Evolutionary conservation across 2,113 vertebrate genomes (phyloP).

Genomic region (Emydocephalus ijimae): DNA sequence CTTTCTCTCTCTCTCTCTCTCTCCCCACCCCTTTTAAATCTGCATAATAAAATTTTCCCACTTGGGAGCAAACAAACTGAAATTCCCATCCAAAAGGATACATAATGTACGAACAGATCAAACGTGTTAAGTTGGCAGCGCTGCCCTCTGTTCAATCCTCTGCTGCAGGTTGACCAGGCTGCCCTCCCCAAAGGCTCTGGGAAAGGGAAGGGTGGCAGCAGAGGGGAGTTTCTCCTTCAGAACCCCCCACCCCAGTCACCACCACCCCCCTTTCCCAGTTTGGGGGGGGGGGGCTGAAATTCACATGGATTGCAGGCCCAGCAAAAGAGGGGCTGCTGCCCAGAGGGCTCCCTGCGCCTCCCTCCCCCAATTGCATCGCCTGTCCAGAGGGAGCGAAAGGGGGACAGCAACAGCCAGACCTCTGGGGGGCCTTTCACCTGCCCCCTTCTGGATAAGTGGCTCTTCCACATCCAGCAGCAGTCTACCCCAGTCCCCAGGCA

Average conservation of each 20-base stretch:
- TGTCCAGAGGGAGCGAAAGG: background rate
- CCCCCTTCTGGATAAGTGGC: background rate
- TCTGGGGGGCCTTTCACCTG: background rate
- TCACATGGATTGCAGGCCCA: background rate
- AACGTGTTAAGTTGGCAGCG: constrained; percentile 37
- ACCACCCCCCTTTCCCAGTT: background rate
- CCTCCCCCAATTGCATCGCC: background rate
- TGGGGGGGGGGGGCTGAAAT: background rate
- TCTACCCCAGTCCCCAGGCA: background rate
- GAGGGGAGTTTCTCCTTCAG: too few species aligned
- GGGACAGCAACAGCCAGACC: background rate
- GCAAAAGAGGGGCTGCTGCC: background rate
- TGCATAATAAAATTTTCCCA: constrained; percentile 47
- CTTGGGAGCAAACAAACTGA: constrained; percentile 47
- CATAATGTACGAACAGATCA: constrained; percentile 58
- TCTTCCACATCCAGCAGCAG: background rate
- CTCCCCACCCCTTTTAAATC: background rate
- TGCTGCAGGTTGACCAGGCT: constrained; percentile 46
- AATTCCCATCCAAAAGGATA: constrained; percentile 41
- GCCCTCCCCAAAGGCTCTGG: constrained; percentile 38
- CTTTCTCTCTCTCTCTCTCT: background rate
- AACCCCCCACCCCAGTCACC: too few species aligned
- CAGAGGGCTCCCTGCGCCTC: background rate
- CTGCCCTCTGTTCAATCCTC: constrained; percentile 70
- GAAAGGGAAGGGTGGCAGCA: constrained; percentile 33